These are phyloP conservation scores for Micrasema longulum DNA, from an alignment of 1,140 invertebrate genomes.

Conservation along the genomic window DNA sequence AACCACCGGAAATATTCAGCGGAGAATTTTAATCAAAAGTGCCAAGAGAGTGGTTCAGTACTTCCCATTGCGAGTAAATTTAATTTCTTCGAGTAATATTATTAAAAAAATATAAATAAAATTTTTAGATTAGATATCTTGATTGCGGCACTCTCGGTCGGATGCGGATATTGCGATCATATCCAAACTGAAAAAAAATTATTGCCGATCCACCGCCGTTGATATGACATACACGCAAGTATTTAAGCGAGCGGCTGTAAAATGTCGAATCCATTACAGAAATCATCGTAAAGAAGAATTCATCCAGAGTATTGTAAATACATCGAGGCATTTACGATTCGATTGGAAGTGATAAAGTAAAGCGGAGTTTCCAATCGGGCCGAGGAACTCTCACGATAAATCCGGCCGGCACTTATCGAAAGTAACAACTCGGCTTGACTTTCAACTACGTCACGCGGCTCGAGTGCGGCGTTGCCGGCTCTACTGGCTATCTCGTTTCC, in stretches of 20 bases:
- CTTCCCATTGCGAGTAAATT: no score
- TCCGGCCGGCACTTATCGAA: constrained; percentile 43
- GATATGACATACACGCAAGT: constrained; percentile 10
- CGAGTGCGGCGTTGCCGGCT: constrained; percentile 26
- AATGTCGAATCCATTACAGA: constrained; percentile 14
- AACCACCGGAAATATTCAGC: no score
- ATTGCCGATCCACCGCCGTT: not conserved
- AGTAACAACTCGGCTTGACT: constrained; percentile 38
- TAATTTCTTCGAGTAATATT: no score
- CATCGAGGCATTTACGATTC: not conserved
- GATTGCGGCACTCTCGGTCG: not conserved
- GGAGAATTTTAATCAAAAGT: no score
- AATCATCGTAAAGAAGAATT: constrained; percentile 8
- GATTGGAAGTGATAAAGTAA: constrained; percentile 16
- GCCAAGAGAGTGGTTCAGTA: no score
- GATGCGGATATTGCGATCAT: not conserved
- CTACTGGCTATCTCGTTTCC: not conserved
- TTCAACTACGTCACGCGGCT: constrained; percentile 33
- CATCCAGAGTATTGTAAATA: not conserved
- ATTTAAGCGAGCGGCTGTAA: constrained; percentile 10
- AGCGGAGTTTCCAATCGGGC: constrained; percentile 28
- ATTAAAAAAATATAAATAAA: no score
- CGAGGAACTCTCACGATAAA: constrained; percentile 38
- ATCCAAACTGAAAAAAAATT: not conserved
- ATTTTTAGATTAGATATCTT: no score